A percentile compares a stretch with the other conserved stretches of the same genome.
phyloP scores from a whole-genome alignment of 2,113 vertebrate genomes.

The Reinhardtius hippoglossoides region DNA sequence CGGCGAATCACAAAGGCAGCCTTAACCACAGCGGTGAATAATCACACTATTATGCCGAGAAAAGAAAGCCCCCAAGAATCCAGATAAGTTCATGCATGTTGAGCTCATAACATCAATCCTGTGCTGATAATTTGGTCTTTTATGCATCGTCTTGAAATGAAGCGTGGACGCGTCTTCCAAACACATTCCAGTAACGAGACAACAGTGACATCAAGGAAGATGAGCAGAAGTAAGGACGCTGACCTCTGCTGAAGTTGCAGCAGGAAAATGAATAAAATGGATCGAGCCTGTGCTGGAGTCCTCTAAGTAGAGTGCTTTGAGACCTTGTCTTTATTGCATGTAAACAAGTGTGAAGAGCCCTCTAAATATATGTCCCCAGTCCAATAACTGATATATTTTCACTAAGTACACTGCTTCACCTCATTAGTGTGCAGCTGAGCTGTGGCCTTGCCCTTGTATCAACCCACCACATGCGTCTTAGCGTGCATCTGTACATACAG shows the following conservation, averaged over 20 bases:
- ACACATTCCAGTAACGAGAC: slow-evolving; percentile 32
- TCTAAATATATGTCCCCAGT: slow-evolving; percentile 55
- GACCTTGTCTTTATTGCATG: slow-evolving; percentile 53
- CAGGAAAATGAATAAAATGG: slow-evolving; percentile 30
- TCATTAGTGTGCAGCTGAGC: slow-evolving; percentile 57
- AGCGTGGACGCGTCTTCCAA: slow-evolving; percentile 10
- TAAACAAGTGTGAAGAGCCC: slow-evolving; percentile 55
- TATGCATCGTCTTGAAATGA: slow-evolving; percentile 38
- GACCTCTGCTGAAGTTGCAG: slow-evolving; percentile 38
- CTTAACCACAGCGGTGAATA: slow-evolving; percentile 65
- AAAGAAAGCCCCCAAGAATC: slow-evolving; percentile 42
- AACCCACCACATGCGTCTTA: slow-evolving; percentile 22
- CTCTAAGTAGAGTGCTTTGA: slow-evolving; percentile 47
- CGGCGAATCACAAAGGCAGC: slow-evolving; percentile 59
- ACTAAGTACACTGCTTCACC: slow-evolving; percentile 56
- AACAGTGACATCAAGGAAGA: slow-evolving; percentile 27
- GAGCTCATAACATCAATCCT: slow-evolving; percentile 52
- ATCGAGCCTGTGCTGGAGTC: slow-evolving; percentile 15
- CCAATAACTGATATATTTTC: slow-evolving; percentile 48
- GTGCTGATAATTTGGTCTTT: slow-evolving; percentile 60
- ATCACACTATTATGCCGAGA: slow-evolving; percentile 65
- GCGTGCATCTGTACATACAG: slow-evolving; percentile 47
- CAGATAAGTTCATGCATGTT: slow-evolving; percentile 64
- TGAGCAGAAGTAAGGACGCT: slow-evolving; percentile 25
- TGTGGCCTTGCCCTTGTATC: slow-evolving; percentile 41